A percentile compares a stretch with the other conserved stretches of the same genome.
Conservation (phyloP, 92 coral and sea anemone genomes). For the Paramuricea clavata region DNA sequence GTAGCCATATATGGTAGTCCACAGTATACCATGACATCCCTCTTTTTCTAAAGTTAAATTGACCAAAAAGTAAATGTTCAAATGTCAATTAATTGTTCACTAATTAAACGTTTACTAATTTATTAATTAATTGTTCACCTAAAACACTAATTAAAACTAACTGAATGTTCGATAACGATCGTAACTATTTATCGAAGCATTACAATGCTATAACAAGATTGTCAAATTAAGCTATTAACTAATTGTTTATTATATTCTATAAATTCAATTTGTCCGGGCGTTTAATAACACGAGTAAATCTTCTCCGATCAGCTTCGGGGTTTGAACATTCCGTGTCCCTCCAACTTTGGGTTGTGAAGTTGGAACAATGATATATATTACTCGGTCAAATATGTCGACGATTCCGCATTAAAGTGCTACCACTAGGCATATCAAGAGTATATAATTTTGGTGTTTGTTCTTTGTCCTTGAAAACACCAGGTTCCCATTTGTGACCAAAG, state of each 20-base stretch:
- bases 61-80: neutral
- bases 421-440: no score
- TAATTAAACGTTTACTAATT: constrained; percentile 11
- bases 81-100: constrained; percentile 1
- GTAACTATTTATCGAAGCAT: neutral
- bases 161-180: neutral
- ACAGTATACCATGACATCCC: constrained; percentile 45
- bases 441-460: no score
- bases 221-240: neutral
- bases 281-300: constrained; percentile 45
- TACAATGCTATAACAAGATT: neutral
- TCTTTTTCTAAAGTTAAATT: constrained; percentile 1
- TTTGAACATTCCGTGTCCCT: neutral
- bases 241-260: constrained; percentile 9
- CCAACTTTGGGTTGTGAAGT: neutral
- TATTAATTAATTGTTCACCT: neutral
- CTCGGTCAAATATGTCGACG: constrained; percentile 1
- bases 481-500: constrained; percentile 55
- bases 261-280: constrained; percentile 62
- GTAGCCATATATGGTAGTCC: neutral
- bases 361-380: neutral
- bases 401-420: no score
- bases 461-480: no score
- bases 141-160: neutral
- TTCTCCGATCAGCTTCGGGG: constrained; percentile 30